Percentiles rank a stretch among this genome's conserved stretches.
These are phyloP conservation scores for Parthenolecanium corni DNA, from an alignment of 2,888 invertebrate genomes.

Conservation along the genomic window DNA sequence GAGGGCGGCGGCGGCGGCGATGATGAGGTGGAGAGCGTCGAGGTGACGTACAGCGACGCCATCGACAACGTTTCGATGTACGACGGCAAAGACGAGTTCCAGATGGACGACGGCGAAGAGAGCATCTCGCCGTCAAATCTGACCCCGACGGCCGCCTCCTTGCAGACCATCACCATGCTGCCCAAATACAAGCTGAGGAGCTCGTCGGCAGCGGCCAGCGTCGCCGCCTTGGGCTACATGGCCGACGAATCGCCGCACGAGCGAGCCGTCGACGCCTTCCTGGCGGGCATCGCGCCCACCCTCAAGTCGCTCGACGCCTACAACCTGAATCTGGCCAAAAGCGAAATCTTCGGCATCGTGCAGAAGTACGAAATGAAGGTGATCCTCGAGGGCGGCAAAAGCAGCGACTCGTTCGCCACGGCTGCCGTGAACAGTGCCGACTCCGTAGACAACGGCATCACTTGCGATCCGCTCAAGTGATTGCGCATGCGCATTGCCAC, in stretches of 20 bases:
- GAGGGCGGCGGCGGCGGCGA: constrained; percentile 1
- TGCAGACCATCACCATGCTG: not conserved
- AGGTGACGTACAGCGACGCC: too few species aligned
- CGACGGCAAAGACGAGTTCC: not conserved
- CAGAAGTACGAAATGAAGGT: constrained; percentile 13
- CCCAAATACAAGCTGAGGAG: not conserved
- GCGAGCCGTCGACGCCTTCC: constrained; percentile 10
- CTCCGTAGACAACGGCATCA: too few species aligned
- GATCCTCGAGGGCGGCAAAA: not conserved
- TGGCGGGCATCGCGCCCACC: constrained; percentile 11
- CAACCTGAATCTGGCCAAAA: constrained; percentile 12
- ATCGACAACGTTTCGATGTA: too few species aligned
- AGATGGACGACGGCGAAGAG: not conserved
- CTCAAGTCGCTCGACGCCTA: constrained; percentile 7
- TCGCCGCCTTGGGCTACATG: not conserved
- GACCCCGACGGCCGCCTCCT: not conserved
- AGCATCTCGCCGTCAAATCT: not conserved
- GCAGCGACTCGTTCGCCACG: too few species aligned
- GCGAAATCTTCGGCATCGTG: constrained; percentile 13
- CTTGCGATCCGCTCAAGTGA: too few species aligned
- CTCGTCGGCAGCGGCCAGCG: not conserved
- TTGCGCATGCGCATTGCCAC: too few species aligned
- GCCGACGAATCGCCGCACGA: not conserved
- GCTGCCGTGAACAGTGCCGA: too few species aligned
- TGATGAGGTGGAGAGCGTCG: not conserved